Evolutionary conservation across 2,888 invertebrate species (phyloP), one percentile per base, ranked within the genome.

Genomic region (Clivina fossor): DNA sequence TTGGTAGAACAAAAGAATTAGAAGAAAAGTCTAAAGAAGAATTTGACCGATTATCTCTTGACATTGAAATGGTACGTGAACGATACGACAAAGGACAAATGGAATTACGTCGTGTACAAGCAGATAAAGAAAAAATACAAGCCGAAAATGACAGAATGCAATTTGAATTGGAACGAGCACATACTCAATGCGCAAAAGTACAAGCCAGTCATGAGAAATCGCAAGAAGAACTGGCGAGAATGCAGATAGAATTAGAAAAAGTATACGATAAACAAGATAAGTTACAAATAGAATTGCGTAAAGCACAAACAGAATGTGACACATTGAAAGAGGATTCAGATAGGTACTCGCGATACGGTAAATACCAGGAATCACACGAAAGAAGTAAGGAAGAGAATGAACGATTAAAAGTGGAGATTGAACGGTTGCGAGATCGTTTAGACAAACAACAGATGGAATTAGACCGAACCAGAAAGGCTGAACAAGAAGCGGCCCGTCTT

Each of bases 11-110:
- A 48, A 93, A 93, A 72, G 94, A 94, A 73, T 82, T 86, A 65
- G 94, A 94, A 76, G 93, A 94, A 64, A 93, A 93, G 70, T 86
- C 90, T 20, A 91, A 93, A 66, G 89, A 90, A 68, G 90, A 89
- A 63, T 78, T 89, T 68, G 90, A 89, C 65, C 79, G 88, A 63
- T 70, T 88, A 63, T 76, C 83, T 63, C 83, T 90, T 48, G 93
- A 93, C 66, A 79, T 91, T 19, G 92, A 93, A 71, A 88, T 93
- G 82, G 83, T 90, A 60, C 82, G 92, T 40, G 93, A 94, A 65
- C 81, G 92, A 46, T 90, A 90, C 69, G 93, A 93, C 66, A 93
- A 93, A 72, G 80, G 88, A 9, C 91, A 92, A 72, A 85, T 88
- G 56, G 93, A 94, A 74, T 74, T 91, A 40, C 79, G 93, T 63